Base-by-base conservation (phyloP, 2,797 vertebrate genomes). In the Discoglossus pictus region DNA sequence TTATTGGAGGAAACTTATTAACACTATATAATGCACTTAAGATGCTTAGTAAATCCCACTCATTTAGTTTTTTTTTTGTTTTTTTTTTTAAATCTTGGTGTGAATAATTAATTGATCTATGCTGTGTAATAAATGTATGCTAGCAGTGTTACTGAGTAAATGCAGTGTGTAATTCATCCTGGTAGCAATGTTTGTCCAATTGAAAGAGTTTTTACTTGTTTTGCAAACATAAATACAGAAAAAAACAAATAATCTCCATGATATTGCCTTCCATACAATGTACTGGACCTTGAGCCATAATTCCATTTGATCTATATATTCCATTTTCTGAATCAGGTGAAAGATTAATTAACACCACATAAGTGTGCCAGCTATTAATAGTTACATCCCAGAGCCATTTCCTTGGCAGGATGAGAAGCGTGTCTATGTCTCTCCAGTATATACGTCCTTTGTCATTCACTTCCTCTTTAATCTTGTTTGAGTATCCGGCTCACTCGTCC, bases 381-480 rank as follows among this genome's bases (percentile, higher is more conserved):
- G 78, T 76, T 81, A 65, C 73, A 77, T 81, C 80, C 77, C 55
- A 74, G 75, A 83, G 75, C 78, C 73, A 66, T 79, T 86, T 88
- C 73, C 52, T 63, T 72, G 73, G 18, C 40, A 74, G 79, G 12
- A 46, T 73, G 79, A 71, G 48, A 75, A 72, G 82, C 81, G 79
- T 74, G 74, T 85, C 80, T 83, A 72, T 87, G 81, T 88, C 84
- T 87, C 75, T 70, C 73, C 76, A 74, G 63, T 51, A 78, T 84
- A 86, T 84, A 84, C 83, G 82, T 89, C 85, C 85, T 86, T 88
- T 86, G 85, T 83, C 88, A 82, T 84, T 89, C 83, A 79, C 87
- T 92, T 90, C 88, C 82, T 86, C 88, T 92, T 93, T 95, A 93
- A 96, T 96, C 94, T 94, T 93, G 91, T 94, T 94, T 93, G 94